Conservation (phyloP, 2,888 invertebrate genomes). For the Drosophila limbata region DNA sequence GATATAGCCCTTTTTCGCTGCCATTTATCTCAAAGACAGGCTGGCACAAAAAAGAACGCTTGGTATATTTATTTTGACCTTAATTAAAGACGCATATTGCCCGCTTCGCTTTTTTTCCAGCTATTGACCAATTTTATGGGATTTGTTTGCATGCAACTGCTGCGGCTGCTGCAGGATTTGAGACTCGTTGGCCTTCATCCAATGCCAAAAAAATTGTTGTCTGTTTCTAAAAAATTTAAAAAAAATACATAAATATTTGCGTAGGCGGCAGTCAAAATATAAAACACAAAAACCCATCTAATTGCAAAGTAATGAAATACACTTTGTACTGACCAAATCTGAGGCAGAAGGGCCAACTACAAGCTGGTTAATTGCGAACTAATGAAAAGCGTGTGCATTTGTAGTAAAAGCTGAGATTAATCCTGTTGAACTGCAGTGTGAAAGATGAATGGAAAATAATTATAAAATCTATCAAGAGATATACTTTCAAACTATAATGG, state of each 20-base stretch:
- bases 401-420: background rate
- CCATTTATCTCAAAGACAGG: constrained; percentile 71
- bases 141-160: constrained; percentile 52
- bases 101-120: constrained; percentile 43
- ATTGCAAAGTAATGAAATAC: constrained; percentile 56
- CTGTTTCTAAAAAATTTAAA: constrained; percentile 23
- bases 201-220: constrained; percentile 33
- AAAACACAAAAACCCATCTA: constrained; percentile 30
- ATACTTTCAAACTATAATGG: too few relatives aligned
- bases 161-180: constrained; percentile 27
- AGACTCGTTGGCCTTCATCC: constrained; percentile 31
- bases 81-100: constrained; percentile 79
- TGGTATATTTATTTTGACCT: constrained; percentile 66
- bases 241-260: constrained; percentile 51
- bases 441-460: background rate
- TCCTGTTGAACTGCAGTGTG: background rate
- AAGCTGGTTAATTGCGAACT: constrained; percentile 28
- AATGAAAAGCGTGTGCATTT: constrained; percentile 14
- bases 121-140: constrained; percentile 11
- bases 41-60: constrained; percentile 48
- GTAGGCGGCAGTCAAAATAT: constrained; percentile 25
- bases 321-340: constrained; percentile 15
- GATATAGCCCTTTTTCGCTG: constrained; percentile 40
- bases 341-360: background rate
- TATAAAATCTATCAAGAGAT: background rate